Evolutionary conservation across 92 coral and sea anemone species (phyloP).

Genomic region (Diadumene lineata): DNA sequence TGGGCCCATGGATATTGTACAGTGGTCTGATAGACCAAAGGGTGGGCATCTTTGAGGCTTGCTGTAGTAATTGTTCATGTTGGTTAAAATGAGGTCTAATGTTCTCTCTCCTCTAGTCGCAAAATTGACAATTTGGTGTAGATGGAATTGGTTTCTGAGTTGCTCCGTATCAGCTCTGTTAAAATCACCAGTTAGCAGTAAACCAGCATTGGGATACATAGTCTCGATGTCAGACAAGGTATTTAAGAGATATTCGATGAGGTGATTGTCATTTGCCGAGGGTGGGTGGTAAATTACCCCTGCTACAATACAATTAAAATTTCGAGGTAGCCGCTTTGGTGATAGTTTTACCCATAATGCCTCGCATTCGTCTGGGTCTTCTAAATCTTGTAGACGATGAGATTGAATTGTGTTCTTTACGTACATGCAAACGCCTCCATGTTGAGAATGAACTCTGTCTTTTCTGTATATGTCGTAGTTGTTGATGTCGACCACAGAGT

Average conservation of each 20-base stretch:
- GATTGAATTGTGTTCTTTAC: background rate
- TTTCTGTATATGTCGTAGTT: constrained; percentile 13
- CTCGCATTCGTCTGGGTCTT: constrained; percentile 22
- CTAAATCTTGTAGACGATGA: constrained; percentile 1
- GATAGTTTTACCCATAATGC: constrained; percentile 34
- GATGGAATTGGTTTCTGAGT: constrained; percentile 23
- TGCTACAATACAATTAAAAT: constrained; percentile 5
- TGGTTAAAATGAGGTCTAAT: constrained; percentile 30
- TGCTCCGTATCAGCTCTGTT: constrained; percentile 19
- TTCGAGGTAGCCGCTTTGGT: constrained; percentile 40
- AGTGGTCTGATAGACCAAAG: too few species aligned
- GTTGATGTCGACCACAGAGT: constrained; percentile 32
- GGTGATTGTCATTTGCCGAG: constrained; percentile 8
- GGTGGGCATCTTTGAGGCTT: too few species aligned
- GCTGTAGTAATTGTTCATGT: too few species aligned
- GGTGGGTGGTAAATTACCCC: constrained; percentile 41
- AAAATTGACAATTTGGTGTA: constrained; percentile 20
- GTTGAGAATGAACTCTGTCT: constrained; percentile 19
- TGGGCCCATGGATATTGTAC: too few species aligned
- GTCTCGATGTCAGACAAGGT: constrained; percentile 19
- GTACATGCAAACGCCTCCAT: constrained; percentile 39
- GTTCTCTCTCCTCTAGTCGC: constrained; percentile 31
- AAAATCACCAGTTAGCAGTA: constrained; percentile 34
- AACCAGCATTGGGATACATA: constrained; percentile 17
- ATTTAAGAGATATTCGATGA: constrained; percentile 16